A percentile compares a stretch with the other conserved stretches of the same genome.
Evolutionary conservation across 2,888 invertebrate genomes (phyloP).

Genomic region (Acanthopleura granulata): DNA sequence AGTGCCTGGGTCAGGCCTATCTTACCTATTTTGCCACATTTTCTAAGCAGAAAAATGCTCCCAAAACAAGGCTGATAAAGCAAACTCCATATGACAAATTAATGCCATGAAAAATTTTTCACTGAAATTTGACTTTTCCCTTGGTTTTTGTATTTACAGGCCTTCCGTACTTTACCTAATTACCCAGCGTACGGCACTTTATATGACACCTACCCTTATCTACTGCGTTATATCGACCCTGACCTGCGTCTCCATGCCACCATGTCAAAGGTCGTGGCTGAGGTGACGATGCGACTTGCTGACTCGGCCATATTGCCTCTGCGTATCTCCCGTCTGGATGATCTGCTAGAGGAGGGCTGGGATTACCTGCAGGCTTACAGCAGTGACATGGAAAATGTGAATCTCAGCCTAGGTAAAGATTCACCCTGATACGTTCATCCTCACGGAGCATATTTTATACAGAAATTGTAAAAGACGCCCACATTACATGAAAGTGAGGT

Average conservation of each 20-base stretch:
- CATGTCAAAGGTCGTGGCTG: constrained; percentile 51
- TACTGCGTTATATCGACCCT: constrained; percentile 65
- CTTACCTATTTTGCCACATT: too few relatives aligned
- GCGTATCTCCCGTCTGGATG: constrained; percentile 40
- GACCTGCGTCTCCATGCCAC: constrained; percentile 56
- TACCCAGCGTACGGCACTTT: constrained; percentile 68
- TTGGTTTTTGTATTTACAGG: constrained; percentile 32
- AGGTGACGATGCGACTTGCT: constrained; percentile 54
- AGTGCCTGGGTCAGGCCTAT: too few relatives aligned
- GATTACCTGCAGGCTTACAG: constrained; percentile 27
- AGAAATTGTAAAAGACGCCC: too few relatives aligned
- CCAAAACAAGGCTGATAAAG: too few relatives aligned
- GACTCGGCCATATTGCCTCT: constrained; percentile 58
- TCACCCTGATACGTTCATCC: too few relatives aligned
- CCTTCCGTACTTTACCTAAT: constrained; percentile 45
- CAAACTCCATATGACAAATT: not conserved
- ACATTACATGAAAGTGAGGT: too few relatives aligned
- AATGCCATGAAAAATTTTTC: not conserved
- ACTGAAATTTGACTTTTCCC: not conserved
- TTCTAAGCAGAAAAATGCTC: too few relatives aligned
- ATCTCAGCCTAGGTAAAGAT: constrained; percentile 34
- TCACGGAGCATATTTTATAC: too few relatives aligned
- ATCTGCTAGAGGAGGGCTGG: constrained; percentile 42
- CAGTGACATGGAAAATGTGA: constrained; percentile 26
- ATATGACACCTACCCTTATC: constrained; percentile 66